These are phyloP conservation scores for Montipora sp. DNA, from an alignment of 64 coral and sea anemone genomes.

Conservation along the genomic window DNA sequence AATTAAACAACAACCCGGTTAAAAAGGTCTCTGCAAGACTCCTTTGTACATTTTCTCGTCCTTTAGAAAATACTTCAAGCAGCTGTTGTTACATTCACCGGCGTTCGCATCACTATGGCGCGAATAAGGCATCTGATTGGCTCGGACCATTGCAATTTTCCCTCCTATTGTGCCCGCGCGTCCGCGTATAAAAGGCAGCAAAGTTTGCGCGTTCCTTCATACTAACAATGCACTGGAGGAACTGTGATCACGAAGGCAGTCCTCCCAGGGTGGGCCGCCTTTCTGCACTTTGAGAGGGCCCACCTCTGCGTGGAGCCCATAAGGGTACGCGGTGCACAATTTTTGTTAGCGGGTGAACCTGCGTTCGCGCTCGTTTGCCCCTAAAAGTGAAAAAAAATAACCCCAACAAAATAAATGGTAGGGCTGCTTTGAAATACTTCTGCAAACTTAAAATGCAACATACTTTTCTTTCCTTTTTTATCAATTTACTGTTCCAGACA, in stretches of 20 bases:
- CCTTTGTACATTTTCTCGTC: neutral
- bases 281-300: constrained; percentile 67
- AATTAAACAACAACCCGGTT: constrained; percentile 17
- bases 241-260: constrained; percentile 97
- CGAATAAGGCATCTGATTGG: constrained; percentile 56
- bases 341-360: constrained; percentile 47
- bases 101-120: constrained; percentile 3
- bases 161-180: constrained; percentile 24
- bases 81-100: neutral
- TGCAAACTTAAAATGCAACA: no score
- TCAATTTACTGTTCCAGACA: no score
- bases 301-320: constrained; percentile 73
- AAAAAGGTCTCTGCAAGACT: constrained; percentile 17
- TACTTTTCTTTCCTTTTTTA: no score
- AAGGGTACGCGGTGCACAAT: constrained; percentile 66
- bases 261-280: constrained; percentile 66
- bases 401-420: neutral
- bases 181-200: constrained; percentile 74
- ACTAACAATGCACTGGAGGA: constrained; percentile 97
- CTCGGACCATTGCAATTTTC: neutral
- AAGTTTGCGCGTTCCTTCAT: constrained; percentile 47
- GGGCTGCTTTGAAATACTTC: no score
- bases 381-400: constrained; percentile 6
- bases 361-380: constrained; percentile 49
- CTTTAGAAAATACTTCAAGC: neutral